These are phyloP conservation scores for Charina bottae DNA, from an alignment of 2,113 vertebrate genomes.

Conservation along the genomic window DNA sequence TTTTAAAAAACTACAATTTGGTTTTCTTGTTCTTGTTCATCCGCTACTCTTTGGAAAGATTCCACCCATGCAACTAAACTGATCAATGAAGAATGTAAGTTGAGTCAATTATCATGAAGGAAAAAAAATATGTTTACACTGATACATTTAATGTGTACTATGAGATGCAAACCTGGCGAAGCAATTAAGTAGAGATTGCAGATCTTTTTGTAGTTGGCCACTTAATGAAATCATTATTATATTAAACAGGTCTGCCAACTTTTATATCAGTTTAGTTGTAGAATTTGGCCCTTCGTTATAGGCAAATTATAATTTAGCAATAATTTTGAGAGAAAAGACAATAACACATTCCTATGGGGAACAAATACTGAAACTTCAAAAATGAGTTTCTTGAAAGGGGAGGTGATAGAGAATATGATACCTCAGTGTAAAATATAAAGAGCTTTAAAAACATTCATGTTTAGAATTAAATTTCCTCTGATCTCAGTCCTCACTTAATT, in stretches of 20 bases:
- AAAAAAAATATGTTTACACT: neutral
- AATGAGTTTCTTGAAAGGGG: neutral
- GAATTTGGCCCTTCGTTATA: neutral
- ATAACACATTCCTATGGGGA: neutral
- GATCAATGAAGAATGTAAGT: no score
- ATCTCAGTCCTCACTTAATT: neutral
- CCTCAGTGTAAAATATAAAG: neutral
- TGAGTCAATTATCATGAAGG: no score
- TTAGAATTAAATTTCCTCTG: neutral
- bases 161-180: neutral
- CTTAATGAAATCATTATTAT: no score
- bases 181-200: neutral
- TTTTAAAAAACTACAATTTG: no score
- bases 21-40: no score
- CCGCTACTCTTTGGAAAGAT: no score
- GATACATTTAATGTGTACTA: neutral
- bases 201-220: neutral
- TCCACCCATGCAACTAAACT: no score
- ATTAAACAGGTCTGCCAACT: no score
- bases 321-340: neutral
- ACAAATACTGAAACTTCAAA: no score
- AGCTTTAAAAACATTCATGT: constrained; percentile 4
- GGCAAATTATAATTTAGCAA: neutral
- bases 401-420: neutral
- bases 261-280: neutral